Evolutionary conservation across 2,888 invertebrate genomes (phyloP).

Genomic region (Pristionchus japonicus): DNA sequence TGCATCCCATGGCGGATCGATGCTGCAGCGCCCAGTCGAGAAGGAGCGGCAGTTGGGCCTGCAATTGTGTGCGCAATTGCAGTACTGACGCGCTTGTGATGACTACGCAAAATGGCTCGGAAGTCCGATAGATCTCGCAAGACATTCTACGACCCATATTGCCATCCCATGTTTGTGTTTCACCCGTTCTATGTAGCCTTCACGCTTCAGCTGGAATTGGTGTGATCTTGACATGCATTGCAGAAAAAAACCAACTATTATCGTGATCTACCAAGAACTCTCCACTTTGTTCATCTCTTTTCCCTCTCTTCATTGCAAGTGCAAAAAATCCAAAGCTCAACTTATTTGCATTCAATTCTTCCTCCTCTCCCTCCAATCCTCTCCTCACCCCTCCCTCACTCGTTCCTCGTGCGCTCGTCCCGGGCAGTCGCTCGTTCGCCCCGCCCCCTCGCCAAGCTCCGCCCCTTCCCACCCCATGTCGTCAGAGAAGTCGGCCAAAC

Average conservation of each 20-base stretch:
- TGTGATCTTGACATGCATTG: too few species aligned
- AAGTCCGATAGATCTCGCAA: background rate
- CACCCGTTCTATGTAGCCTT: background rate
- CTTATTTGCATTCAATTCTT: background rate
- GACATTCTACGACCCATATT: too few species aligned
- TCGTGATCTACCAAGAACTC: too few species aligned
- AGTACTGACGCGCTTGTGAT: too few species aligned
- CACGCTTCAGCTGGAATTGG: background rate
- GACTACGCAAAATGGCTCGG: background rate
- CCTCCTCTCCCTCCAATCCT: background rate
- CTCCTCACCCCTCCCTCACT: background rate
- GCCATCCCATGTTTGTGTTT: background rate
- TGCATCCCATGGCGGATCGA: constrained; percentile 17
- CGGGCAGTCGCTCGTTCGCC: background rate
- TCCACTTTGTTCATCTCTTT: too few species aligned
- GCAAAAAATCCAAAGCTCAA: too few species aligned
- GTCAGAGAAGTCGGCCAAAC: background rate
- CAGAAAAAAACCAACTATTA: background rate
- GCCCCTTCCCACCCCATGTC: background rate
- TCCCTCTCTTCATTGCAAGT: too few species aligned
- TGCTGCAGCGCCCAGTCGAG: background rate
- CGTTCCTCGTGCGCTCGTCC: background rate
- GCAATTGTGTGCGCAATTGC: too few species aligned
- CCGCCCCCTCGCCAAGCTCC: background rate
- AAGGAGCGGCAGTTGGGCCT: background rate